Conservation (phyloP, 2,888 invertebrate species). For the Drosophila borealis region DNA sequence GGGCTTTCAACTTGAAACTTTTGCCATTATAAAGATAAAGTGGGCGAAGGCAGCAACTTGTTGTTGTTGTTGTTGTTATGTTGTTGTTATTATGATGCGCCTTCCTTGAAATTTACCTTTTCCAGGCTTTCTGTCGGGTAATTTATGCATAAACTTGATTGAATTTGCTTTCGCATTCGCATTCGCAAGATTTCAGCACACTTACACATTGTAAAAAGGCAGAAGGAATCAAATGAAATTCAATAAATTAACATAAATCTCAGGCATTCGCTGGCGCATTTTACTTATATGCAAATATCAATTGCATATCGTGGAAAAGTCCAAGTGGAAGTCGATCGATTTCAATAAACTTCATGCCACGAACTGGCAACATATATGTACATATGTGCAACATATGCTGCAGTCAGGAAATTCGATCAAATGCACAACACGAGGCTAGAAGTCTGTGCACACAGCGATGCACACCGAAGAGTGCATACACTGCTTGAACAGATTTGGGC, state of each 20-base stretch:
- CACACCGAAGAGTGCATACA: background rate
- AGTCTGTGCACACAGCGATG: background rate
- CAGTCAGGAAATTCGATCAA: slow-evolving; percentile 68
- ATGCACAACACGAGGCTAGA: slow-evolving; percentile 23
- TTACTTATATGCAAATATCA: slow-evolving; percentile 60
- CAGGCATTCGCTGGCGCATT: slow-evolving; percentile 47
- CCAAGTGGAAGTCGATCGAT: slow-evolving; percentile 58
- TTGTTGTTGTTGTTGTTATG: slow-evolving; percentile 29
- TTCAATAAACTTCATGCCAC: slow-evolving; percentile 68
- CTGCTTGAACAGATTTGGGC: background rate
- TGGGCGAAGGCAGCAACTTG: slow-evolving; percentile 21
- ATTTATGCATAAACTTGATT: slow-evolving; percentile 77
- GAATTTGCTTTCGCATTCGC: slow-evolving; percentile 60
- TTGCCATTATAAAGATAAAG: slow-evolving; percentile 73
- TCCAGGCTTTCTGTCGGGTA: slow-evolving; percentile 41
- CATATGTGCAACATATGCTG: slow-evolving; percentile 43
- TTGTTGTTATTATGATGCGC: slow-evolving; percentile 51
- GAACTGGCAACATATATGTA: slow-evolving; percentile 54
- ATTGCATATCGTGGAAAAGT: slow-evolving; percentile 18
- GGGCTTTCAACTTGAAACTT: slow-evolving; percentile 59
- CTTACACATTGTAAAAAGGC: slow-evolving; percentile 20
- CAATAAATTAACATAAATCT: slow-evolving; percentile 80
- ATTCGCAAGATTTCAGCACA: slow-evolving; percentile 53
- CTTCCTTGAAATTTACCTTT: slow-evolving; percentile 34
- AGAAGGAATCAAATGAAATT: slow-evolving; percentile 67